These are phyloP conservation scores for Stomorhina lunata DNA, from an alignment of 2,888 invertebrate genomes.

Conservation along the genomic window DNA sequence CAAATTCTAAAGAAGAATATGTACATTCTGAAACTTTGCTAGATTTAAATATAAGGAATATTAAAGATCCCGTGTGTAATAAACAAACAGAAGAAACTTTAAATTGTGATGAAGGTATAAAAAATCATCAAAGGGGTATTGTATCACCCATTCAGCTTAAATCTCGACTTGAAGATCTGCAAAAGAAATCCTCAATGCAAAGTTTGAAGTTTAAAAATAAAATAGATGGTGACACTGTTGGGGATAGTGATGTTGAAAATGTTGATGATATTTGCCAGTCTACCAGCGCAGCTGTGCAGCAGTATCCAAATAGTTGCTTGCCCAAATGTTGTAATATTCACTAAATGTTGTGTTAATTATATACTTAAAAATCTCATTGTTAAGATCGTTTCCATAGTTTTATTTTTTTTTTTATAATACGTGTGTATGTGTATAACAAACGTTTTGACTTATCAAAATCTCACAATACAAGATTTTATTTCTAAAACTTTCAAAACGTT, in stretches of 20 bases:
- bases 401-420: neutral
- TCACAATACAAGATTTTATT: no score
- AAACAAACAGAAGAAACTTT: constrained; percentile 12
- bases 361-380: constrained; percentile 16
- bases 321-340: constrained; percentile 75
- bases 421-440: neutral
- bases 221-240: constrained; percentile 66
- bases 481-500: no score
- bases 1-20: constrained; percentile 47
- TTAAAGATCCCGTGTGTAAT: neutral
- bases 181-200: constrained; percentile 71
- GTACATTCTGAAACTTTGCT: neutral
- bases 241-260: constrained; percentile 73
- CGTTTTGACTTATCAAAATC: no score
- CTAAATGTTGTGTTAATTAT: constrained; percentile 67
- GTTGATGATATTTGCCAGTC: constrained; percentile 70
- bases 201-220: constrained; percentile 55
- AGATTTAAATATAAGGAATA: neutral
- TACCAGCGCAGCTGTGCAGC: constrained; percentile 58
- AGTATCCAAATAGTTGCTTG: constrained; percentile 69
- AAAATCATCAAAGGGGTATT: constrained; percentile 75
- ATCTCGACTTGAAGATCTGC: constrained; percentile 81
- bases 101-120: constrained; percentile 48
- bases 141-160: constrained; percentile 85
- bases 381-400: constrained; percentile 41